Evolutionary conservation across 2,113 vertebrate genomes (phyloP).

Genomic region (Spheniscus mendiculus): DNA sequence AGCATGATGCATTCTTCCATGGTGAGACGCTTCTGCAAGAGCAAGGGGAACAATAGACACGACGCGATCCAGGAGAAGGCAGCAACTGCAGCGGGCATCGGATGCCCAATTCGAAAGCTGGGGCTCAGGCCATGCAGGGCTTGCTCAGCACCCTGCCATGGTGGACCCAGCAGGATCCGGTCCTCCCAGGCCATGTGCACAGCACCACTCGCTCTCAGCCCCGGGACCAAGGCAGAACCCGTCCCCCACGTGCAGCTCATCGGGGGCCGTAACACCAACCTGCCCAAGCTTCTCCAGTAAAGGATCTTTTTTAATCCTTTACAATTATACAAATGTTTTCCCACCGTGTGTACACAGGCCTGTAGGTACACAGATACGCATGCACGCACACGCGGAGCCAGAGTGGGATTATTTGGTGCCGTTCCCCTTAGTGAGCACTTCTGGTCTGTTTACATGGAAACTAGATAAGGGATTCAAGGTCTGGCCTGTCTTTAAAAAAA

Average conservation of each 20-base stretch:
- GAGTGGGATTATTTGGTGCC: background rate
- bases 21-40: background rate
- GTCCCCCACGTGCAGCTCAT: rapidly evolving
- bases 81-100: background rate
- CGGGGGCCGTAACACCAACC: rapidly evolving
- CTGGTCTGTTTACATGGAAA: background rate
- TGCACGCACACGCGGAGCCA: rapidly evolving
- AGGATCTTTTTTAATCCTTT: background rate
- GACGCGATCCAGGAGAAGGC: background rate
- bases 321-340: background rate
- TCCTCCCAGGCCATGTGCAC: background rate
- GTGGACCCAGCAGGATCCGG: background rate
- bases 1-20: background rate
- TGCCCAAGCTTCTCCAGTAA: background rate
- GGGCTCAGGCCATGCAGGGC: background rate
- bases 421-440: background rate
- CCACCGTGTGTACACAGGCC: rapidly evolving
- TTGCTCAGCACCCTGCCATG: background rate
- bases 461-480: background rate
- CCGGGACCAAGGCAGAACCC: rapidly evolving
- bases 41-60: background rate
- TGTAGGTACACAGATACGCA: background rate
- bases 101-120: rapidly evolving
- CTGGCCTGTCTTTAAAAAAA: background rate
- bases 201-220: background rate